Evolutionary conservation across 2,888 invertebrate genomes (phyloP).

Genomic region (Sinotaia quadrata): DNA sequence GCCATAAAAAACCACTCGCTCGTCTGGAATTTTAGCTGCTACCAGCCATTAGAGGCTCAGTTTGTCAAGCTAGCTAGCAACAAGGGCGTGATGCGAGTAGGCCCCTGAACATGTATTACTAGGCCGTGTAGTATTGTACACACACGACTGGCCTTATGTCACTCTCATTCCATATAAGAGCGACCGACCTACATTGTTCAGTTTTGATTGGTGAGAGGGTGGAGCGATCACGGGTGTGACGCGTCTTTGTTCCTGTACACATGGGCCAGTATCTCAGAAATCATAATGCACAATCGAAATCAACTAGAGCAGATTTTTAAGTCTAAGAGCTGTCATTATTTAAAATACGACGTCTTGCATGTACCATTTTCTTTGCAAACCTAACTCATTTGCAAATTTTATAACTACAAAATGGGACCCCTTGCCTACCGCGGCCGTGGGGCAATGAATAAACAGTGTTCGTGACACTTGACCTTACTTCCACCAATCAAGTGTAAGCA

Average conservation of each 20-base stretch:
- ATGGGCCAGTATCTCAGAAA: background rate
- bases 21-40: no score
- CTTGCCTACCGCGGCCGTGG: slow-evolving; percentile 17
- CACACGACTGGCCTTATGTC: slow-evolving; percentile 26
- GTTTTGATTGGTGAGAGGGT: slow-evolving; percentile 33
- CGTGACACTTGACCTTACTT: slow-evolving; percentile 24
- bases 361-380: background rate
- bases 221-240: slow-evolving; percentile 24
- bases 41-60: background rate
- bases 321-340: background rate
- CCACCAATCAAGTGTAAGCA: slow-evolving; percentile 33
- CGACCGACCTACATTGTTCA: slow-evolving; percentile 33
- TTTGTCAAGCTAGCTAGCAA: background rate
- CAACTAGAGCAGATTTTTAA: background rate
- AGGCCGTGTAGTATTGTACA: slow-evolving; percentile 42
- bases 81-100: slow-evolving; percentile 14
- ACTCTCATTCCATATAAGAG: slow-evolving; percentile 38
- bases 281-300: background rate
- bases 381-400: slow-evolving; percentile 5
- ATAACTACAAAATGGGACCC: slow-evolving; percentile 12
- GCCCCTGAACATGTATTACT: slow-evolving; percentile 37
- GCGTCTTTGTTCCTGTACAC: slow-evolving; percentile 29
- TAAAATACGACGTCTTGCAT: background rate
- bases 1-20: no score
- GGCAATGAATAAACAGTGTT: slow-evolving; percentile 37